Evolutionary conservation across 2,113 vertebrate species (phyloP), one percentile per base, ranked within the genome.

Genomic region (Egretta garzetta): DNA sequence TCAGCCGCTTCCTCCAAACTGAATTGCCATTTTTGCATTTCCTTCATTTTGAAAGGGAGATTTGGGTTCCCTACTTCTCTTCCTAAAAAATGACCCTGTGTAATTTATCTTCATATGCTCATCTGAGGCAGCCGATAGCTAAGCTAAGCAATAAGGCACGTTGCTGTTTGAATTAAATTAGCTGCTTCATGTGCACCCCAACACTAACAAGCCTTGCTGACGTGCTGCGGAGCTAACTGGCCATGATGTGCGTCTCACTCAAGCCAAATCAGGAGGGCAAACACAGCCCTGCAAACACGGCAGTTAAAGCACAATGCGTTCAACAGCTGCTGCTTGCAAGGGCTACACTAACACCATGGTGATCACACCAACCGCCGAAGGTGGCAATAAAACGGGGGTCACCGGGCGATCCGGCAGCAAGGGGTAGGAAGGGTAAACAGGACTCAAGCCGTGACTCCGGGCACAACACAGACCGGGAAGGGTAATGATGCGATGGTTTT

Each of bases 351-450:
- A 94, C 95, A 94, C 97, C 98, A 98, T 97, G 98, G 98, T 91
- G 97, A 98, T 86, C 85, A 60, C 30, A 63, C 83, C 95, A 88
- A 83, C 79, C 84, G 93, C 83, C 95, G 97, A 96, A 95, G 97
- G 98, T 96, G 92, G 93, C 93, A 68, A 14, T 71, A 83, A 92
- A 86, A 73, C 62, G 75, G 94, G 94, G 95, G 92, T 96, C 93
- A 96, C 87, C 39, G 52, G 94, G 96, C 92, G 86, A 82, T 81
- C 86, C 88, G 14, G 92, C 70, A 92, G 94, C 97, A 93, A 97
- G 97, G 98, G 82, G 93, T 94, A 97, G 96, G 96, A 95, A 97
- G 97, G 88, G 97, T 95, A 98, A 99, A 98, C 94, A 98, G 91
- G 76, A 93, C 96, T 86, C 70, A 52, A 86, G 71, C 90, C 94